A percentile compares a stretch with the other conserved stretches of the same genome.
Conservation (phyloP, 2,797 vertebrate genomes). For the Myotis findleyi region DNA sequence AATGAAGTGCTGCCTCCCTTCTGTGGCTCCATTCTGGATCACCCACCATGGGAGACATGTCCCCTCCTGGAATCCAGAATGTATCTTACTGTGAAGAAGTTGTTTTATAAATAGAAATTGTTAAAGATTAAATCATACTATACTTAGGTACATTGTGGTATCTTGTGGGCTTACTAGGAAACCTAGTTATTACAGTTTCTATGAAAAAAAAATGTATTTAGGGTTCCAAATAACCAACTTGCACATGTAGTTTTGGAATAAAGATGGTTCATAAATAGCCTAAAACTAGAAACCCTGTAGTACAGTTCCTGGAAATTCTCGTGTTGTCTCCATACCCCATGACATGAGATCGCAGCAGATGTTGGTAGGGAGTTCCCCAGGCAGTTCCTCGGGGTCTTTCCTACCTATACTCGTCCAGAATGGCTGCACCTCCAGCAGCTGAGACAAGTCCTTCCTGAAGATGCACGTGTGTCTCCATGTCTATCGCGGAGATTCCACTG, state of each 20-base stretch:
- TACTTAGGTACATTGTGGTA: not conserved
- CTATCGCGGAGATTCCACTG: not conserved
- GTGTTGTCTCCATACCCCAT: not conserved
- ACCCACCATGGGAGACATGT: not conserved
- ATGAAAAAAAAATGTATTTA: not conserved
- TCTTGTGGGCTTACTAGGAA: constrained; percentile 35
- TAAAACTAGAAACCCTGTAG: not conserved
- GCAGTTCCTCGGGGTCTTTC: not conserved
- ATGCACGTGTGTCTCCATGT: not conserved
- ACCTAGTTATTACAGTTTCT: constrained; percentile 6
- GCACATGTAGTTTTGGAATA: constrained; percentile 35
- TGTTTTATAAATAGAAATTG: constrained; percentile 23
- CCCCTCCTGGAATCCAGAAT: not conserved
- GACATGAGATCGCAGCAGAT: not conserved
- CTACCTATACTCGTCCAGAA: not conserved
- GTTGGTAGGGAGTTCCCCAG: not conserved
- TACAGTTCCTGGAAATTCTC: constrained; percentile 65
- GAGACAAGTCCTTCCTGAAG: constrained; percentile 5
- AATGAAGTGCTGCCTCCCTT: not conserved
- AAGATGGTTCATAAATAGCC: constrained; percentile 50
- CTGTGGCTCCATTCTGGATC: not conserved
- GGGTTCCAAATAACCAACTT: constrained; percentile 29
- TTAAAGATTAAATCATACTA: constrained; percentile 16
- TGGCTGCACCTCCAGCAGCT: not conserved
- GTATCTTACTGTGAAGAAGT: not conserved